phyloP scores from a whole-genome alignment of 2,797 vertebrate species.

The Melanotaenia boesemani region DNA sequence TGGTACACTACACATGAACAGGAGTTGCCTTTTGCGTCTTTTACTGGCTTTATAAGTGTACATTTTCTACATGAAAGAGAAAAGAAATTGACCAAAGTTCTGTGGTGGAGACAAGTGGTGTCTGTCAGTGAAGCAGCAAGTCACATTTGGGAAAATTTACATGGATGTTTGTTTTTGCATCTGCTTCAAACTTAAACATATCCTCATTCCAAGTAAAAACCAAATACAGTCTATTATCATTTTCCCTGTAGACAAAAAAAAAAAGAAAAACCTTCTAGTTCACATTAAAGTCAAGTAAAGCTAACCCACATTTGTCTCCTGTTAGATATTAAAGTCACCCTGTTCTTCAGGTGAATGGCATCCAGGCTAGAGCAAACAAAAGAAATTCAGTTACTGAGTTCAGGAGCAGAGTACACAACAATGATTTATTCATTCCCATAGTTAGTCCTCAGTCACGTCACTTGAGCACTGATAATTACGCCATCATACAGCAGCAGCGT shows the following conservation, averaged over 20 bases:
- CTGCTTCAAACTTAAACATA: neutral
- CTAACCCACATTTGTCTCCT: slow-evolving; percentile 7
- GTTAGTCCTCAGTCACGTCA: slow-evolving; percentile 76
- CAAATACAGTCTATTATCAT: neutral
- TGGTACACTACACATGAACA: slow-evolving; percentile 64
- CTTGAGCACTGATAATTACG: slow-evolving; percentile 78
- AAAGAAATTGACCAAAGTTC: slow-evolving; percentile 18
- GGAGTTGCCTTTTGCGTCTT: slow-evolving; percentile 41
- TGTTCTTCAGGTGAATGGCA: slow-evolving; percentile 60
- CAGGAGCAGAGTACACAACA: slow-evolving; percentile 65
- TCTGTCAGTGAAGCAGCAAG: neutral
- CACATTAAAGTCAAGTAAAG: slow-evolving; percentile 8
- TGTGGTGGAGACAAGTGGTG: slow-evolving; percentile 25
- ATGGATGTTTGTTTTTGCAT: neutral
- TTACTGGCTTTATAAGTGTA: slow-evolving; percentile 23
- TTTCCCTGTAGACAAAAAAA: neutral
- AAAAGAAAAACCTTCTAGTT: neutral
- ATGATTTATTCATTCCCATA: slow-evolving; percentile 80
- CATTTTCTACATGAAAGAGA: slow-evolving; percentile 33
- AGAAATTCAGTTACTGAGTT: slow-evolving; percentile 36
- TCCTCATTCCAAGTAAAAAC: neutral
- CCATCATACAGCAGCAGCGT: slow-evolving; percentile 53
- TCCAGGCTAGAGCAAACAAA: slow-evolving; percentile 49
- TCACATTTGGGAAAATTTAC: neutral
- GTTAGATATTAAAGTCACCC: neutral